phyloP scores from a whole-genome alignment of 2,888 invertebrate species.

The Ectemnius lituratus region DNA sequence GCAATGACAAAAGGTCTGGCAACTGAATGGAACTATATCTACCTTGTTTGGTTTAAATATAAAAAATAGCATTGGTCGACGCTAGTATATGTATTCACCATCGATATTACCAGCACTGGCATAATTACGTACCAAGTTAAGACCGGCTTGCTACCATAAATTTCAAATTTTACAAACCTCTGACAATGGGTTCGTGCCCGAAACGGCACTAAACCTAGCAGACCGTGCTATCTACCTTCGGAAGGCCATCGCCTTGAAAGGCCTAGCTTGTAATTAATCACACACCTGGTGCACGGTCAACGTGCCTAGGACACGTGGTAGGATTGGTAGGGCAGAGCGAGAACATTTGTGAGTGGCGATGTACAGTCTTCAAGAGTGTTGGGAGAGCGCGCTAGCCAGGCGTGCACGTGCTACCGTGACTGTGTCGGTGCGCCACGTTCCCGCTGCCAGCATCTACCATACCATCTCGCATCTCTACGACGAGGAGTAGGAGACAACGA shows the following conservation, averaged over 20 bases:
- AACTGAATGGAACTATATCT: too few species aligned
- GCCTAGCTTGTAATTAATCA: slow-evolving; percentile 1
- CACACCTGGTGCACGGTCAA: not conserved
- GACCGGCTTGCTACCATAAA: too few species aligned
- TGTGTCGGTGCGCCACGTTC: slow-evolving; percentile 35
- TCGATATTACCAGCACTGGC: too few species aligned
- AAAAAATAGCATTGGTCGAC: too few species aligned
- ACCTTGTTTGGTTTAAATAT: too few species aligned
- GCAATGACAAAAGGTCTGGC: too few species aligned
- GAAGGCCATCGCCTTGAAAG: too few species aligned
- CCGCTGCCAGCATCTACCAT: slow-evolving; percentile 5
- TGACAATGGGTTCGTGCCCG: not conserved
- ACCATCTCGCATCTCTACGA: slow-evolving; percentile 1
- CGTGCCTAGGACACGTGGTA: not conserved
- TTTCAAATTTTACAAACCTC: too few species aligned
- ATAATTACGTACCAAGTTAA: too few species aligned
- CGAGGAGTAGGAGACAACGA: slow-evolving; percentile 45
- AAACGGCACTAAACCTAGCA: not conserved
- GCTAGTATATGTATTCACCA: too few species aligned
- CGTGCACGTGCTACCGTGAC: slow-evolving; percentile 43
- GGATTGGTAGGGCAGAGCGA: not conserved
- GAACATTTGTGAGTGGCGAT: not conserved
- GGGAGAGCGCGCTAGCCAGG: slow-evolving; percentile 18
- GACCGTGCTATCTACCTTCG: too few species aligned
- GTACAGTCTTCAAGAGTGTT: not conserved